Base-by-base conservation (phyloP, 2,888 invertebrate species). In the Lasioglossum marginatum region DNA sequence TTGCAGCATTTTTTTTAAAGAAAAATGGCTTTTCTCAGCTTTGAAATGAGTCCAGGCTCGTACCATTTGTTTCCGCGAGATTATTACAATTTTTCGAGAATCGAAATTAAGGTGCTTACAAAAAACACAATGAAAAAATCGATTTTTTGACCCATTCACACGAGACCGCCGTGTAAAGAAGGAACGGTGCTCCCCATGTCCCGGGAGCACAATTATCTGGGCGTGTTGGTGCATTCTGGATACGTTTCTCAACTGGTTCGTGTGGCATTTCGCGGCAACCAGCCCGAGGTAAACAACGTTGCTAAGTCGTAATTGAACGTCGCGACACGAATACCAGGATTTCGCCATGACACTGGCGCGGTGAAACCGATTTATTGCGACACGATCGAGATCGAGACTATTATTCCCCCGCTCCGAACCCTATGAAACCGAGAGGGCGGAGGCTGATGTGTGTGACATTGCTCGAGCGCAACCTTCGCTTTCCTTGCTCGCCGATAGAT, bases 301-400 rank as follows among this genome's bases (percentile, higher is more conserved):
- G 10, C 48, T 72, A 74, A 68, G 52, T n/a, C 78, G 87, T 88
- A 87, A 87, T 85, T 75, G 88, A 86, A 82, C 72, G 14, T 40
- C 77, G 79, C 83, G 83, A 88, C 87, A 88, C 78, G 84, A 83
- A 87, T 87, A 87, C 84, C 83, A 60, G 72, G 86, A 83, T 88
- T 87, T 88, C 82, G 87, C 83, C 87, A 85, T 88, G 89, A 89
- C 88, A 89, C 89, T 83, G 88, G 79, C 57, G 76, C 68, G 40
- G 82, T 77, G 88, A 89, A 89, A 87, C 76, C 85, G 82, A 86
- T 86, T 83, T 83, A 83, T 89, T 88, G 81, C 85, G 79, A 85
- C 85, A 87, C 76, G 66, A 77, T 75, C 52, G 82, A 45, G 77
- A 86, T 82, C 76, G 81, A 52, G 81, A 80, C 77, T 79, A 73